Percentiles rank a stretch among this genome's conserved stretches.
phyloP scores from a whole-genome alignment of 2,797 vertebrate genomes.

The Chrysocyon brachyurus region DNA sequence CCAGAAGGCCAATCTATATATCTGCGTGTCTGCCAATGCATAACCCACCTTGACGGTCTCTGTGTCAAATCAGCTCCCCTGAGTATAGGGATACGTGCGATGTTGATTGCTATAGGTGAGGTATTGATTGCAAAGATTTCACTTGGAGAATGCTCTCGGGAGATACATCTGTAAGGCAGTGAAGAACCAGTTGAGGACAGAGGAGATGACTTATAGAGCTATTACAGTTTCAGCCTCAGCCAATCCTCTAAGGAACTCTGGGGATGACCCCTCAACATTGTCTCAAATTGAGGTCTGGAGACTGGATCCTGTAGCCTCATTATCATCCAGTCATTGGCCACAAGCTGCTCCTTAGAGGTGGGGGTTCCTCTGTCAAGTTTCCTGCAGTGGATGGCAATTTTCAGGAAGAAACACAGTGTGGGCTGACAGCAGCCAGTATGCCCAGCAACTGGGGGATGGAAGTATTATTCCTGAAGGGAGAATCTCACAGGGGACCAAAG shows the following conservation, averaged over 20 bases:
- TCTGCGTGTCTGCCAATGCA: neutral
- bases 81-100: neutral
- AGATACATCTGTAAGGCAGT: neutral
- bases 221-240: neutral
- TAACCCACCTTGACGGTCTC: neutral
- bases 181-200: neutral
- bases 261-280: neutral
- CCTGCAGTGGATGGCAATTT: neutral
- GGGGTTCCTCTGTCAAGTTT: neutral
- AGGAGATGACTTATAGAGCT: neutral
- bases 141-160: neutral
- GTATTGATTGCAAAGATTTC: neutral
- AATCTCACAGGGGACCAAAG: neutral
- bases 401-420: neutral
- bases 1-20: neutral
- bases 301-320: neutral
- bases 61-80: conserved; percentile 38
- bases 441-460: neutral
- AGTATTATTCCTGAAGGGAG: neutral
- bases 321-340: neutral
- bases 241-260: neutral
- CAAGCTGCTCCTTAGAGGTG: neutral
- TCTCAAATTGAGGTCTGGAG: neutral
- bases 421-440: neutral
- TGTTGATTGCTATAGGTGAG: neutral